Base-by-base conservation (phyloP, 2,113 vertebrate species). In the Erinaceus europaeus region DNA sequence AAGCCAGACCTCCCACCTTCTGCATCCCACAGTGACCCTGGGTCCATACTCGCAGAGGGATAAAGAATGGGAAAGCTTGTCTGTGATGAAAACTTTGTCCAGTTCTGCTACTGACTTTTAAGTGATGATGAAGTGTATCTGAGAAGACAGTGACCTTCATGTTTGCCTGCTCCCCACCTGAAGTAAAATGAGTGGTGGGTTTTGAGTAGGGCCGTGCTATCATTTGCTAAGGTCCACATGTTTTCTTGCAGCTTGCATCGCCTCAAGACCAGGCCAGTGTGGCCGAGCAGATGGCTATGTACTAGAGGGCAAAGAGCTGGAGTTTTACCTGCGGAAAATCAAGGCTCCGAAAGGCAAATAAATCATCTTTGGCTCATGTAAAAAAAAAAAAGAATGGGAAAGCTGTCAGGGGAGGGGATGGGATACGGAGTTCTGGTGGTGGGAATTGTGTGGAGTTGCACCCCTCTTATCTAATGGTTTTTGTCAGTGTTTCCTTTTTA, bases 311-410 rank as follows among this genome's bases (percentile, higher is more conserved):
- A 99, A 99, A 87, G 99, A 99, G 80, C 95, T 99, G 8, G 99
- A 99, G 95, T 99, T 99, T 97, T 99, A 99, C 94, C 93, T 99
- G 97, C 99, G 99, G 97, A 99, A 99, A 95, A 99, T 99, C 97
- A 99, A 99, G 96, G 99, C 99, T 96, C 99, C 99, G 95, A 99
- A 99, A 98, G 99, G 99, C 98, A 99, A 99, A 99, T 99, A 97
- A 98, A 96, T 96, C 96, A 84, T 97, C 94, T 82, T 84, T 74
- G 79, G 10, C 67, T 73, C 44, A 53, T 87, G 93, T 93, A 98
- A 98, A 98, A 98, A 98, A 94, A n/a, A n/a, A n/a, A n/a, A n/a
- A n/a, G n/a, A n/a, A n/a, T n/a, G n/a, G n/a, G n/a, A n/a, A n/a
- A n/a, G n/a, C n/a, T n/a, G n/a, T n/a, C n/a, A n/a, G n/a, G n/a